Evolutionary conservation across 2,888 invertebrate species (phyloP).

Genomic region (Watsonalla binaria): DNA sequence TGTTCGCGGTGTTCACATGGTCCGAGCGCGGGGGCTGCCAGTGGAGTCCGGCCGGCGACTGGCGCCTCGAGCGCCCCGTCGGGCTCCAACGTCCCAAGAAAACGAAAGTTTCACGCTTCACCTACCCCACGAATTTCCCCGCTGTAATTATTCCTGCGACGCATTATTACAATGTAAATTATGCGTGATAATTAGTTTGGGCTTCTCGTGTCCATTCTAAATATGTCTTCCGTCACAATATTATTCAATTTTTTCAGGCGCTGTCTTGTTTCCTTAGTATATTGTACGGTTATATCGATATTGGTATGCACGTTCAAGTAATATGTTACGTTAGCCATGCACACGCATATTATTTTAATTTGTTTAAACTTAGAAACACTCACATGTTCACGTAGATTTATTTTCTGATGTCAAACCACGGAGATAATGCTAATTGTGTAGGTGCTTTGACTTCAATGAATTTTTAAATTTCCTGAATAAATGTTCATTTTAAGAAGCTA

Average conservation of each 20-base stretch:
- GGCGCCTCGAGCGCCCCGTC: conserved; percentile 13
- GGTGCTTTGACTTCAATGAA: too few relatives aligned
- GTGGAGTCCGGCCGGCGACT: conserved; percentile 60
- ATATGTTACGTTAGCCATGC: too few relatives aligned
- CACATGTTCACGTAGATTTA: too few relatives aligned
- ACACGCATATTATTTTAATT: too few relatives aligned
- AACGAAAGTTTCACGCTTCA: conserved; percentile 73
- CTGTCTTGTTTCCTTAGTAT: not conserved
- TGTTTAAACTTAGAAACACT: too few relatives aligned
- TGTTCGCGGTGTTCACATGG: conserved; percentile 53
- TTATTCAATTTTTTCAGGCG: not conserved
- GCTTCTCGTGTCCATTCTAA: conserved; percentile 42
- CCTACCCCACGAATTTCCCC: conserved; percentile 60
- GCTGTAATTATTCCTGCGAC: conserved; percentile 60
- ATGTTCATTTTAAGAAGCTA: too few relatives aligned
- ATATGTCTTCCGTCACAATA: conserved; percentile 48
- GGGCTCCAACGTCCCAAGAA: conserved; percentile 54
- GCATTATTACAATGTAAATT: conserved; percentile 49
- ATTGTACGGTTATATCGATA: not conserved
- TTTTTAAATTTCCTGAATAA: too few relatives aligned
- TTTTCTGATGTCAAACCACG: too few relatives aligned
- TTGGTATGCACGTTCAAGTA: too few relatives aligned
- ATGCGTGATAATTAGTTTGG: conserved; percentile 32
- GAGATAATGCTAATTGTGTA: too few relatives aligned
- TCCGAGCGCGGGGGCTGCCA: conserved; percentile 53